Percentiles rank a stretch among this genome's conserved stretches.
phyloP scores from a whole-genome alignment of 1,140 invertebrate species.

The Bombus confusus region DNA sequence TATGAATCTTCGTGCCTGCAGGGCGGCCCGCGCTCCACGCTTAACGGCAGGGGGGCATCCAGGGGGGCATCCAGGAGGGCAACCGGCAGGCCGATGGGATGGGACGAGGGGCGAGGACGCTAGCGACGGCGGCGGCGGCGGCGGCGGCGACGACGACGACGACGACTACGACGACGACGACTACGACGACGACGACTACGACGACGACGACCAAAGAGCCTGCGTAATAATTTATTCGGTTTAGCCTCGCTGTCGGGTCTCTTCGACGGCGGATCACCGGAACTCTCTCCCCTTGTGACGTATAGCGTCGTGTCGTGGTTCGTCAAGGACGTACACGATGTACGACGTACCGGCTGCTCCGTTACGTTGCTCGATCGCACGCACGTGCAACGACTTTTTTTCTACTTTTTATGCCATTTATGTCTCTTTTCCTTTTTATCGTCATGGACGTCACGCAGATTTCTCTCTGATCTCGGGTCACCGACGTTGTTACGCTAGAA shows the following conservation, averaged over 20 bases:
- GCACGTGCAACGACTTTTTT: neutral
- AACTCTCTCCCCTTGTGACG: neutral
- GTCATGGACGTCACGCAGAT: neutral
- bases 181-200: slow-evolving; percentile 28
- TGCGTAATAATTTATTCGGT: slow-evolving; percentile 80
- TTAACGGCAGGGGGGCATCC: slow-evolving; percentile 62
- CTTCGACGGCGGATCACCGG: slow-evolving; percentile 66
- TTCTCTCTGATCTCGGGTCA: neutral
- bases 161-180: slow-evolving; percentile 14
- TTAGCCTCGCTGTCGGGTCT: slow-evolving; percentile 72
- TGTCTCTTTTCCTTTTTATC: neutral
- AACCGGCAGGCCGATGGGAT: slow-evolving; percentile 24
- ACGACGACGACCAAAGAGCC: slow-evolving; percentile 47
- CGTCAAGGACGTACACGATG: slow-evolving; percentile 50
- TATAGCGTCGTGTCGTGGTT: slow-evolving; percentile 14
- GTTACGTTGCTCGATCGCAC: slow-evolving; percentile 26
- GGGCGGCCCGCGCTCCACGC: slow-evolving; percentile 64
- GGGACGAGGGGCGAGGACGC: slow-evolving; percentile 9
- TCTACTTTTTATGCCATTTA: neutral
- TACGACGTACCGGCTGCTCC: slow-evolving; percentile 14
- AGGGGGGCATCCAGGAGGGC: slow-evolving; percentile 12
- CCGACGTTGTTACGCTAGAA: too few species aligned
- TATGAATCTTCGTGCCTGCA: slow-evolving; percentile 77
- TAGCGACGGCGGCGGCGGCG: neutral
- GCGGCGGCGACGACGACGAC: slow-evolving; percentile 24